Evolutionary conservation across 2,888 invertebrate genomes (phyloP), one percentile per base, ranked within the genome.

Genomic region (Cacoxenus indagator): DNA sequence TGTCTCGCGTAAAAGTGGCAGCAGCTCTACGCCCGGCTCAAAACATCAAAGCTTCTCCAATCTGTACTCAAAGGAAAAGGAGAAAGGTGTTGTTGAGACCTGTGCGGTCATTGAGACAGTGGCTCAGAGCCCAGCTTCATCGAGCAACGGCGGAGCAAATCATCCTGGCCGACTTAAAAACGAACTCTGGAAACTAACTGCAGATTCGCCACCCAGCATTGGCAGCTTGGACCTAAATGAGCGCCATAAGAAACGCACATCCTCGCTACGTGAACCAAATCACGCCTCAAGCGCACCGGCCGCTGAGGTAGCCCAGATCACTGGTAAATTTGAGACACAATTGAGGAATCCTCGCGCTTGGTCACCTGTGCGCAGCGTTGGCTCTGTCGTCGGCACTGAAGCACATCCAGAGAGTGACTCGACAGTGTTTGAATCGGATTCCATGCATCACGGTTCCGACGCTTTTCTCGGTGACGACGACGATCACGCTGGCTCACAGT

Each of bases 331-430:
- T 87, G 93, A 93, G 87, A 92, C 92, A 4, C 92, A 92, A 75
- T 88, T 93, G n/a, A 93, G 92, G 79, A 94, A 94, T 88, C 94
- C 94, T 22, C 91, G 94, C 81, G 95, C 95, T 29, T 95, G 95
- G 95, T 95, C 95, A 82, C 95, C 95, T 19, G 94, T 95, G n/a
- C 91, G 94, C 74, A 95, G 95, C 83, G 95, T 95, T 8, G 95
- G 95, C 9, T 95, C 95, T 26, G 93, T 95, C 62, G 92, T 91
- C 1, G 95, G 94, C 1, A 93, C 93, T 81, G 95, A 95, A 88
- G 95, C 93, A n/a, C 94, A 95, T 86, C 94, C 95, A 2, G 95
- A 95, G 84, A 93, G 94, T 73, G 95, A 95, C 84, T 94, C 94
- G 64, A 92, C 93, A 82, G 92, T 94, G 9, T 95, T 94, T 87